These are phyloP conservation scores for Mythimna ferrago DNA, from an alignment of 2,888 invertebrate species.

Conservation along the genomic window DNA sequence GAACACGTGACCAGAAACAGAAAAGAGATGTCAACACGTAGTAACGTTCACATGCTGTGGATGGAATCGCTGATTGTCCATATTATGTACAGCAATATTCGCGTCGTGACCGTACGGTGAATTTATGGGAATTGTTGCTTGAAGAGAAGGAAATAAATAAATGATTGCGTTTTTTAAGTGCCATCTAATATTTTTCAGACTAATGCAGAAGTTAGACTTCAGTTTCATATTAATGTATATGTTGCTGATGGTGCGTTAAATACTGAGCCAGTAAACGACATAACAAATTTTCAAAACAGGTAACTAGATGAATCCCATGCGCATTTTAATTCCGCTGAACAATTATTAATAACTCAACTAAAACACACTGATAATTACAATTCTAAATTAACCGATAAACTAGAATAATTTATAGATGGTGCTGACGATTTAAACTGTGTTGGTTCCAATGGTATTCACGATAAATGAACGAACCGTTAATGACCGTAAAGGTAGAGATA, in stretches of 20 bases:
- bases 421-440: constrained; percentile 49
- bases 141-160: constrained; percentile 39
- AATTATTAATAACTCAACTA: constrained; percentile 8
- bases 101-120: constrained; percentile 47
- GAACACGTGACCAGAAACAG: constrained; percentile 67
- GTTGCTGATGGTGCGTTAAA: too few species aligned
- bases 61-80: constrained; percentile 73
- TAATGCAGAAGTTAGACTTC: neutral
- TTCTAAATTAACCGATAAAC: constrained; percentile 39
- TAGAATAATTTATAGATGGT: constrained; percentile 44
- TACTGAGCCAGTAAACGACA: neutral
- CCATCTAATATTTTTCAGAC: neutral
- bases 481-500: constrained; percentile 57
- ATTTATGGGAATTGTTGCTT: constrained; percentile 33
- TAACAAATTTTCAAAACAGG: neutral
- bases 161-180: constrained; percentile 22
- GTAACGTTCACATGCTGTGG: constrained; percentile 76
- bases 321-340: neutral
- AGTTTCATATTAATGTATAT: neutral
- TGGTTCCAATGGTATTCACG: constrained; percentile 42
- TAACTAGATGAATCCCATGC: neutral
- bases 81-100: constrained; percentile 65
- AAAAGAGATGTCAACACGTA: constrained; percentile 72
- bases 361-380: constrained; percentile 21
- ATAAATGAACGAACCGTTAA: constrained; percentile 62